Percentiles rank a stretch among this genome's conserved stretches.
phyloP scores from a whole-genome alignment of 2,113 vertebrate genomes.

The Chrysochloris asiatica region DNA sequence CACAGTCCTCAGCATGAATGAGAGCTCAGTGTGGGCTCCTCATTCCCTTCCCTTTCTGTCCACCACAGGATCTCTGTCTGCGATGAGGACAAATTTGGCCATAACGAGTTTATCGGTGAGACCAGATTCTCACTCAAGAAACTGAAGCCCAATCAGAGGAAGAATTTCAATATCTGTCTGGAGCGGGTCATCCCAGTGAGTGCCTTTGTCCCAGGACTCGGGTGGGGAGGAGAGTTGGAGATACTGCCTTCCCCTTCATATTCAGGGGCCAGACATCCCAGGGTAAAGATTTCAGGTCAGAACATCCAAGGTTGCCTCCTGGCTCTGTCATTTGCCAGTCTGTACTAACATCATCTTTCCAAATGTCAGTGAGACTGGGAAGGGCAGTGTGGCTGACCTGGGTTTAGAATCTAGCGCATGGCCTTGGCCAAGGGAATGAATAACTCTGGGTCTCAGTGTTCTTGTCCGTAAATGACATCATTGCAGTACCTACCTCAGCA shows the following conservation, averaged over 20 bases:
- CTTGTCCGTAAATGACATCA: background rate
- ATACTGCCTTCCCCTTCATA: background rate
- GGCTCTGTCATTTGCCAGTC: background rate
- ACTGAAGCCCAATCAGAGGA: conserved; percentile 95
- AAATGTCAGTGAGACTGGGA: background rate
- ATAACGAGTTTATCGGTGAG: conserved; percentile 99
- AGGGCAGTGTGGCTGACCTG: background rate
- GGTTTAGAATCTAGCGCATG: background rate
- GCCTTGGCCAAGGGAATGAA: background rate
- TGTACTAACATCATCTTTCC: background rate
- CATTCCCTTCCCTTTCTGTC: background rate
- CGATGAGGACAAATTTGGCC: conserved; percentile 98
- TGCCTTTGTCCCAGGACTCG: accelerated
- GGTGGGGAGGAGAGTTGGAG: no score
- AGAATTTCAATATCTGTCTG: conserved; percentile 96
- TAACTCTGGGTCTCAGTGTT: background rate
- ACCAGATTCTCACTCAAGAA: conserved; percentile 97
- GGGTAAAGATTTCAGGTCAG: background rate
- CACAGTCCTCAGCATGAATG: background rate
- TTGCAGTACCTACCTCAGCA: background rate
- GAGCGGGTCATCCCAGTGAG: conserved; percentile 95
- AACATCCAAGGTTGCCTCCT: accelerated
- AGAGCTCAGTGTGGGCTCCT: background rate
- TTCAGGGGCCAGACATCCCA: accelerated
- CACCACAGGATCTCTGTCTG: conserved; percentile 93